A percentile compares a stretch with the other conserved stretches of the same genome.
phyloP scores from a whole-genome alignment of 2,113 vertebrate species.

The Pogona vitticeps region DNA sequence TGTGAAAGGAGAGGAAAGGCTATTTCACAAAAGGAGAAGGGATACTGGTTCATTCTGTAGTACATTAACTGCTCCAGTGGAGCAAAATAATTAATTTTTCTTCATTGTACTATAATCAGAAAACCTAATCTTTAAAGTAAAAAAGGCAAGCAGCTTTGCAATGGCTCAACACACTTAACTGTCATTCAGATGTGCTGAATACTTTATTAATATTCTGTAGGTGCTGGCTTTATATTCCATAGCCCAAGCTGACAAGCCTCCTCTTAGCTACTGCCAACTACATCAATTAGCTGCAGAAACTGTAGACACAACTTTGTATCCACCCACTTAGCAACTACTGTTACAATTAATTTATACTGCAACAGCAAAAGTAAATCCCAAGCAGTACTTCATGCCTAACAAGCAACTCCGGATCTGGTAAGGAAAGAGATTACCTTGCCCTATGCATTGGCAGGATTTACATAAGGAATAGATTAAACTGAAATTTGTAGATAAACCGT shows the following conservation, averaged over 20 bases:
- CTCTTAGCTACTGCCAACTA: slow-evolving; percentile 11
- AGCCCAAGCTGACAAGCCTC: background rate
- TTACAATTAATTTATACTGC: slow-evolving; percentile 28
- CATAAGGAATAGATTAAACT: background rate
- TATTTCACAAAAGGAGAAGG: slow-evolving; percentile 32
- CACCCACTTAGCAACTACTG: slow-evolving; percentile 28
- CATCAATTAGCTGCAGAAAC: slow-evolving; percentile 43
- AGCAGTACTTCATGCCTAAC: background rate
- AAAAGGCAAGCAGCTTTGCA: slow-evolving; percentile 46
- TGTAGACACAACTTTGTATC: slow-evolving; percentile 22
- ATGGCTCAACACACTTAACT: slow-evolving; percentile 46
- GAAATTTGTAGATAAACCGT: background rate
- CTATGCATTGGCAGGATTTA: slow-evolving; percentile 34
- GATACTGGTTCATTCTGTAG: slow-evolving; percentile 36
- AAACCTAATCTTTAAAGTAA: slow-evolving; percentile 51
- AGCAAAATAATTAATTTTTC: slow-evolving; percentile 73
- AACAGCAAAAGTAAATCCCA: background rate
- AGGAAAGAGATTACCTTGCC: background rate
- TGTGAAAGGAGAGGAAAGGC: slow-evolving; percentile 39
- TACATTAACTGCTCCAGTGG: slow-evolving; percentile 64
- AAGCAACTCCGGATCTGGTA: slow-evolving; percentile 11
- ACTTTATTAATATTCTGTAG: slow-evolving; percentile 30
- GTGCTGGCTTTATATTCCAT: slow-evolving; percentile 16
- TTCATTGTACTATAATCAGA: slow-evolving; percentile 63
- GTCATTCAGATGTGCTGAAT: slow-evolving; percentile 36